These are phyloP conservation scores for Atopsyche davidsoni DNA, from an alignment of 1,140 invertebrate genomes.

Conservation along the genomic window DNA sequence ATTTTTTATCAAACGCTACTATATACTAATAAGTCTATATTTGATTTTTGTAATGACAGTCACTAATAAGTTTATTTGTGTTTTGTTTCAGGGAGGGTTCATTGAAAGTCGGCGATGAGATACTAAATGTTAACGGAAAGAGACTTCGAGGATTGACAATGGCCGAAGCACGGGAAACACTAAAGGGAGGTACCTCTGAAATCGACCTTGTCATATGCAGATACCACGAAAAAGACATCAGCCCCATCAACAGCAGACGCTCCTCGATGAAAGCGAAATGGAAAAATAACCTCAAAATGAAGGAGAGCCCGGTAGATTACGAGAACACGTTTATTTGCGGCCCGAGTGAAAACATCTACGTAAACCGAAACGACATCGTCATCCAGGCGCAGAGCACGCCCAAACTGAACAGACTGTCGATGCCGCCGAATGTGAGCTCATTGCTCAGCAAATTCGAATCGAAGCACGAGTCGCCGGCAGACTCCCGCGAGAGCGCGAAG, in stretches of 20 bases:
- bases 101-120: conserved; percentile 71
- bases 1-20: neutral
- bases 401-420: conserved; percentile 27
- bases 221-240: conserved; percentile 33
- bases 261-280: conserved; percentile 35
- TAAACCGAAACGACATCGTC: conserved; percentile 35
- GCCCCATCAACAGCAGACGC: conserved; percentile 33
- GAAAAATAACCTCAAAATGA: conserved; percentile 39
- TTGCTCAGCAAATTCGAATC: conserved; percentile 12
- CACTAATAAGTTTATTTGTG: neutral
- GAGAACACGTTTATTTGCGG: conserved; percentile 54
- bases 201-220: conserved; percentile 69
- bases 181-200: conserved; percentile 58
- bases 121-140: conserved; percentile 76
- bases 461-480: conserved; percentile 12
- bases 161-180: conserved; percentile 65
- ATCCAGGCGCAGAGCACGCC: conserved; percentile 34
- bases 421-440: conserved; percentile 19
- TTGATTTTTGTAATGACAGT: neutral
- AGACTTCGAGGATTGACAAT: conserved; percentile 67
- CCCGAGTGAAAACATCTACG: conserved; percentile 45
- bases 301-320: conserved; percentile 64
- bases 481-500: conserved; percentile 34
- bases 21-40: neutral
- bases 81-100: conserved; percentile 62